Evolutionary conservation across 1,140 invertebrate genomes (phyloP), one percentile per base, ranked within the genome.

Genomic region (Andrena cerasifolii): DNA sequence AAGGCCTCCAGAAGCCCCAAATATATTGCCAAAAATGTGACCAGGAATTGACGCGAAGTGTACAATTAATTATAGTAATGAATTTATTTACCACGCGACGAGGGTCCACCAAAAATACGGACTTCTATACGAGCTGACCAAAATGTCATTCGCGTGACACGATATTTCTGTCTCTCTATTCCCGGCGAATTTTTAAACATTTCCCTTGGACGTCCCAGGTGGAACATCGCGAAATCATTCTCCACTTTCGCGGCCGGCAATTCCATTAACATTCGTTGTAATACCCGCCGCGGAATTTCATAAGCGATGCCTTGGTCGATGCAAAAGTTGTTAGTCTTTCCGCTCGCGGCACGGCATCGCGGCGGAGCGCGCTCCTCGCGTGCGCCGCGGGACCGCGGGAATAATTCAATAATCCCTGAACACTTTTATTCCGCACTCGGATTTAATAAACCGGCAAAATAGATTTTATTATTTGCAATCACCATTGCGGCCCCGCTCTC

Each of bases 381-480:
- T 36, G 40, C 72, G 33, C 53, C 45, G 53, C 24, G 66, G 43
- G 47, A 40, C 59, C 61, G 75, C 73, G 86, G 76, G 79, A 83
- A 86, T 88, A 89, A 89, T 88, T 86, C 70, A 84, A 89, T 89
- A 89, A 85, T 83, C 86, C 81, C 79, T 71, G 78, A 78, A 80
- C 85, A 89, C 86, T 88, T 89, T 89, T 89, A 87, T 87, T 79
- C 80, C 77, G 56, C 79, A 45, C 73, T 73, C 65, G 80, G 78
- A 87, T 88, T 89, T 84, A 87, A 89, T 89, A 87, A 88, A 84
- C 81, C 76, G 81, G 71, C 82, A 86, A 89, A 88, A 83, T 83
- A 86, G 84, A 89, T 89, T 89, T 85, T 82, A 89, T 89, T 88
- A 88, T 89, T 89, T 87, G 82, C 87, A 83, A 89, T 86, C 84